A percentile compares a stretch with the other conserved stretches of the same genome.
phyloP scores from a whole-genome alignment of 2,888 invertebrate species.

The Globia sparganii region DNA sequence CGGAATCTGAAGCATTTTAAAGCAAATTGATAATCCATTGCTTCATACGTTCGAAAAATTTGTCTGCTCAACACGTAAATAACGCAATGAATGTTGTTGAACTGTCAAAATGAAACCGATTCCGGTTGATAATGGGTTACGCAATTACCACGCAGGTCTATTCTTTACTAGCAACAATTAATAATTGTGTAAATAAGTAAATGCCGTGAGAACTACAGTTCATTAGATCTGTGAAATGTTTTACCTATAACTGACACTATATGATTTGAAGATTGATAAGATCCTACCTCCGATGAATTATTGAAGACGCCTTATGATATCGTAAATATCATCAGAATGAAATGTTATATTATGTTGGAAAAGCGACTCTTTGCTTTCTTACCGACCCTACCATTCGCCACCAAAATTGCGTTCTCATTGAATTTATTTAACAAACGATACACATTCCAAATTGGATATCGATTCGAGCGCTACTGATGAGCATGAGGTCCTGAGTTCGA shows the following conservation, averaged over 20 bases:
- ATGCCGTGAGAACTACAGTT: conserved; percentile 21
- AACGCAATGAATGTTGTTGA: no score
- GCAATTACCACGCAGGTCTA: background rate
- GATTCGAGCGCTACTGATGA: background rate
- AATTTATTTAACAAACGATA: conserved; percentile 24
- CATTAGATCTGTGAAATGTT: conserved; percentile 23
- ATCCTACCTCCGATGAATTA: conserved; percentile 19
- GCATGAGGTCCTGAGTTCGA: background rate
- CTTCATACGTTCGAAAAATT: no score
- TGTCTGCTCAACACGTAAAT: no score
- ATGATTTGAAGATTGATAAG: conserved; percentile 32
- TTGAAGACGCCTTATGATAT: conserved; percentile 10
- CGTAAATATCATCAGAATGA: conserved; percentile 24
- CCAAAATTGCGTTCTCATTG: conserved; percentile 14
- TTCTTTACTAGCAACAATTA: background rate
- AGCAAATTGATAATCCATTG: no score
- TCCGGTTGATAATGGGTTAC: no score
- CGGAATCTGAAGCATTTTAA: no score
- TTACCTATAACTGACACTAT: conserved; percentile 18
- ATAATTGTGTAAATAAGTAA: conserved; percentile 21
- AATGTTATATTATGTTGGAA: background rate
- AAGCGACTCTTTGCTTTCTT: background rate
- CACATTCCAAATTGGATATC: background rate
- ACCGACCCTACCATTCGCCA: conserved; percentile 7
- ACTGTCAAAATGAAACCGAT: no score